These are phyloP conservation scores for Oreocharis arfaki DNA, from an alignment of 2,113 vertebrate species.

Conservation along the genomic window DNA sequence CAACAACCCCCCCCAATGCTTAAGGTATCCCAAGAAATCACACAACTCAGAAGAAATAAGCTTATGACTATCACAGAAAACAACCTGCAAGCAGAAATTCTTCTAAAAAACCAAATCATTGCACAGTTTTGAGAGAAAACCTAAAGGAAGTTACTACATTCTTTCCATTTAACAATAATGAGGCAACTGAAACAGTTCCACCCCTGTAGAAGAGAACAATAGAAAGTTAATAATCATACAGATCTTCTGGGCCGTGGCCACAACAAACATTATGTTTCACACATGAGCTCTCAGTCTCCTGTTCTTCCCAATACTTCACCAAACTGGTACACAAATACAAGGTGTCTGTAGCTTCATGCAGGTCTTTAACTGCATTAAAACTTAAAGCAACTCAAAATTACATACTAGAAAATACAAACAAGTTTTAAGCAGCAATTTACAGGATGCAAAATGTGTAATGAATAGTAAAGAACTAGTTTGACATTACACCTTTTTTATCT, in stretches of 20 bases:
- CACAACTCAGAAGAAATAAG: background rate
- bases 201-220: background rate
- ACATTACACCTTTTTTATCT: background rate
- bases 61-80: background rate
- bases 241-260: background rate
- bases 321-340: background rate
- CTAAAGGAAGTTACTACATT: conserved; percentile 19
- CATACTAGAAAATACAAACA: background rate
- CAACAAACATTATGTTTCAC: background rate
- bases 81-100: background rate
- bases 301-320: background rate
- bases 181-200: background rate
- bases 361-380: background rate
- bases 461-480: background rate
- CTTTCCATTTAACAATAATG: conserved; percentile 10
- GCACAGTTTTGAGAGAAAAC: background rate
- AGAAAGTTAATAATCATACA: background rate
- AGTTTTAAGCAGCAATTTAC: background rate
- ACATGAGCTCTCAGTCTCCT: background rate
- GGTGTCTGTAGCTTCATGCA: background rate
- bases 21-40: background rate
- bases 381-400: background rate
- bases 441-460: background rate
- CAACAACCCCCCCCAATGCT: background rate
- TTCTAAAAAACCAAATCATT: background rate